These are phyloP conservation scores for Cygnus atratus DNA, from an alignment of 2,113 vertebrate genomes.

Conservation along the genomic window DNA sequence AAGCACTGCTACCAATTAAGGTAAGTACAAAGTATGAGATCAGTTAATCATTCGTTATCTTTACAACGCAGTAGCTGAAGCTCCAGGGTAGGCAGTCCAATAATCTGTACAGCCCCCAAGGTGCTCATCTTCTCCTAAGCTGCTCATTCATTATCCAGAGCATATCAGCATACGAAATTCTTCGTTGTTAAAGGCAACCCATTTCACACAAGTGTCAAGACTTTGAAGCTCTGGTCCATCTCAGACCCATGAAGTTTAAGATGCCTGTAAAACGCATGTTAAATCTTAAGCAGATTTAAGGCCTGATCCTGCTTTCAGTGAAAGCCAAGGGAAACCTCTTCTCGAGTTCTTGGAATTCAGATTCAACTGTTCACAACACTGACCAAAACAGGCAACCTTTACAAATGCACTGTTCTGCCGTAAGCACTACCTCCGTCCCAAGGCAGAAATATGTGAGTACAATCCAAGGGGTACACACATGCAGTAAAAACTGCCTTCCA, in stretches of 20 bases:
- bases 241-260: background rate
- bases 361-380: background rate
- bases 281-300: background rate
- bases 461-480: background rate
- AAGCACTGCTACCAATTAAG: constrained; percentile 57
- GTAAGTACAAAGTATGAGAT: constrained; percentile 57
- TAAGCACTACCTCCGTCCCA: background rate
- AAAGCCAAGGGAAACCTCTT: background rate
- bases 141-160: constrained; percentile 51
- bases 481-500: background rate
- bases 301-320: background rate
- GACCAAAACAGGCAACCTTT: background rate
- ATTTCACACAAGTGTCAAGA: background rate
- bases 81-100: constrained; percentile 6
- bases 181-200: constrained; percentile 20
- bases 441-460: background rate
- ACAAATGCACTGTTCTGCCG: background rate
- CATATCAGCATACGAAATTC: background rate
- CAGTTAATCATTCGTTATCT: constrained; percentile 65
- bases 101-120: constrained; percentile 49
- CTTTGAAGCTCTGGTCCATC: background rate
- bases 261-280: background rate
- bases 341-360: background rate
- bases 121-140: constrained; percentile 16
- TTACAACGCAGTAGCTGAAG: constrained; percentile 35